Evolutionary conservation across 2,888 invertebrate species (phyloP).

Genomic region (Mesoligia furuncula): DNA sequence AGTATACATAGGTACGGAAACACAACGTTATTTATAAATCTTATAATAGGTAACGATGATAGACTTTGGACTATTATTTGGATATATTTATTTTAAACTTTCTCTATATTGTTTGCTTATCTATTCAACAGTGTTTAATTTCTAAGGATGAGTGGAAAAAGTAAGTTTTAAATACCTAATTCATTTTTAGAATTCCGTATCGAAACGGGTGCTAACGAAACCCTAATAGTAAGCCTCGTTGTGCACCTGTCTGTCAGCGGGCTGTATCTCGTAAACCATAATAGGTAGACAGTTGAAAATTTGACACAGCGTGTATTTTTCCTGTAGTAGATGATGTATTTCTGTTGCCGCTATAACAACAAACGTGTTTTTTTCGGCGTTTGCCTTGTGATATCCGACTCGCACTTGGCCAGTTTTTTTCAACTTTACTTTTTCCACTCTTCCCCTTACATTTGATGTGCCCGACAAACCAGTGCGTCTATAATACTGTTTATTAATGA

Average conservation of each 20-base stretch:
- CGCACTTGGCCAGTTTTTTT: no score
- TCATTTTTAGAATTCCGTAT: no score
- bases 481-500: conserved; percentile 51
- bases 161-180: not conserved
- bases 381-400: no score
- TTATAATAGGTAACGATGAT: conserved; percentile 61
- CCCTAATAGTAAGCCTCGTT: no score
- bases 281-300: no score
- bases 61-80: conserved; percentile 63
- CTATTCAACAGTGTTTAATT: conserved; percentile 64
- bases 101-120: conserved; percentile 53
- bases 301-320: no score
- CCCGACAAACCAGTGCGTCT: conserved; percentile 68
- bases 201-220: no score
- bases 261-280: no score
- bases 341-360: no score
- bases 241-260: no score
- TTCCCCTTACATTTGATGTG: conserved; percentile 50
- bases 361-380: no score
- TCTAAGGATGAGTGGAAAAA: conserved; percentile 42
- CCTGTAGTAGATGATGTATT: no score
- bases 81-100: conserved; percentile 54
- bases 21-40: conserved; percentile 44
- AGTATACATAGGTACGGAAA: conserved; percentile 37
- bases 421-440: conserved; percentile 31